Evolutionary conservation across 2,797 vertebrate species (phyloP).

Genomic region (Sebastes itinus): DNA sequence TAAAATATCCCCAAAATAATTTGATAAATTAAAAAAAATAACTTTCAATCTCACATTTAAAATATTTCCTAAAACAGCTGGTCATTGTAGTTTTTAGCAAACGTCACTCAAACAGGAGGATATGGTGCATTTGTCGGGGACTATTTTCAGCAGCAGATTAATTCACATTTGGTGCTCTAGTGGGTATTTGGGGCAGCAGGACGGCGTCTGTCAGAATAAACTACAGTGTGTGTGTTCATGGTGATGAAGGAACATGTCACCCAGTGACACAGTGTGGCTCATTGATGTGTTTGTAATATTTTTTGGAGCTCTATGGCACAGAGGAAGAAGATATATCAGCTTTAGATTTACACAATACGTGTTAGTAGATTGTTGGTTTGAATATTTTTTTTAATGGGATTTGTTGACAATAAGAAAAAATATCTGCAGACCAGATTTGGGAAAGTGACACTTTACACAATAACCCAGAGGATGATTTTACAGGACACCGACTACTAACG

Average conservation of each 20-base stretch:
- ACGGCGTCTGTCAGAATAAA: not conserved
- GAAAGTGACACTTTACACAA: slow-evolving; percentile 40
- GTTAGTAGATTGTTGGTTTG: not conserved
- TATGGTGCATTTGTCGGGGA: not conserved
- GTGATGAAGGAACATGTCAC: not conserved
- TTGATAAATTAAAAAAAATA: not conserved
- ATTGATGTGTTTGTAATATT: not conserved
- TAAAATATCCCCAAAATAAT: not conserved
- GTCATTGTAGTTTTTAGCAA: not conserved
- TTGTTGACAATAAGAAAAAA: slow-evolving; percentile 34
- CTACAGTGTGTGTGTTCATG: not conserved
- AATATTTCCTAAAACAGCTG: not conserved
- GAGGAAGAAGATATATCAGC: not conserved
- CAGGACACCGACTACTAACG: slow-evolving; percentile 35
- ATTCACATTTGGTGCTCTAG: not conserved
- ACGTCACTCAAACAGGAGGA: not conserved
- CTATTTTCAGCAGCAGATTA: not conserved
- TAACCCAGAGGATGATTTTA: slow-evolving; percentile 41
- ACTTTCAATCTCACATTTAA: not conserved
- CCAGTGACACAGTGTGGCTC: not conserved
- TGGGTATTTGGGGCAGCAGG: not conserved
- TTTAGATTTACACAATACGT: not conserved
- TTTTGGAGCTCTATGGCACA: not conserved
- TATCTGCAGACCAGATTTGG: slow-evolving; percentile 21
- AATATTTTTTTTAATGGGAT: slow-evolving; percentile 16